phyloP scores from a whole-genome alignment of 2,797 vertebrate genomes.

The Oryzias sinensis region DNA sequence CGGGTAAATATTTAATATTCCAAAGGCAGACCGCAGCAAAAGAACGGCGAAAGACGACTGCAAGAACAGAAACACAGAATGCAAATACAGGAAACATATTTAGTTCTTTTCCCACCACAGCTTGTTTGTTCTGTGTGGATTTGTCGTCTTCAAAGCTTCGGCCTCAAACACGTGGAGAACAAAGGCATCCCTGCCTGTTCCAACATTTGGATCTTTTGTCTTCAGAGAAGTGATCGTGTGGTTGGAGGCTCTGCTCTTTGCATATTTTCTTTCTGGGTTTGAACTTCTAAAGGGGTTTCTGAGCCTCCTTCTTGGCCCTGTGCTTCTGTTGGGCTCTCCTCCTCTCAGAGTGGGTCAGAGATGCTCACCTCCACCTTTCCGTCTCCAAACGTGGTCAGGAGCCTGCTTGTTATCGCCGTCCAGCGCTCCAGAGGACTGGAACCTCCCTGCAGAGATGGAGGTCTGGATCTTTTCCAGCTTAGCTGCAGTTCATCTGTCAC shows the following conservation, averaged over 20 bases:
- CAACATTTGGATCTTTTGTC: constrained; percentile 31
- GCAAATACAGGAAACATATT: constrained; percentile 47
- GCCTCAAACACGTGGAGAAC: constrained; percentile 43
- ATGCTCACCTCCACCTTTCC: constrained; percentile 23
- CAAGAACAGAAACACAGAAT: constrained; percentile 48
- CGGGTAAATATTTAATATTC: constrained; percentile 74
- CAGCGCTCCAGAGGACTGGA: constrained; percentile 7
- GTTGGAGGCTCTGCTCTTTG: constrained; percentile 26
- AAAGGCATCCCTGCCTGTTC: constrained; percentile 47
- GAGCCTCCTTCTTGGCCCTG: constrained; percentile 18
- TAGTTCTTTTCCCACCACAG: constrained; percentile 18
- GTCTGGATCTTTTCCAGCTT: constrained; percentile 3
- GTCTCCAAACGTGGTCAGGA: constrained; percentile 11
- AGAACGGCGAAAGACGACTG: constrained; percentile 41
- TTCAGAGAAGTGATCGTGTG: constrained; percentile 40
- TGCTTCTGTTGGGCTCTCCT: constrained; percentile 56
- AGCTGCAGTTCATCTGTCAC: constrained; percentile 10
- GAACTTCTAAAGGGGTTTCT: constrained; percentile 23
- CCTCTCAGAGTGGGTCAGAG: constrained; percentile 31
- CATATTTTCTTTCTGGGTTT: constrained; percentile 42
- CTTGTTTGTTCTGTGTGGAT: constrained; percentile 49
- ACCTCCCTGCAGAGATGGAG: constrained; percentile 7
- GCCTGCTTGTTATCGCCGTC: constrained; percentile 42
- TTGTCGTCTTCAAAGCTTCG: constrained; percentile 62
- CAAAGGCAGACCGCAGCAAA: constrained; percentile 63